phyloP scores from a whole-genome alignment of 2,888 invertebrate species.

The Drosophila yooni region DNA sequence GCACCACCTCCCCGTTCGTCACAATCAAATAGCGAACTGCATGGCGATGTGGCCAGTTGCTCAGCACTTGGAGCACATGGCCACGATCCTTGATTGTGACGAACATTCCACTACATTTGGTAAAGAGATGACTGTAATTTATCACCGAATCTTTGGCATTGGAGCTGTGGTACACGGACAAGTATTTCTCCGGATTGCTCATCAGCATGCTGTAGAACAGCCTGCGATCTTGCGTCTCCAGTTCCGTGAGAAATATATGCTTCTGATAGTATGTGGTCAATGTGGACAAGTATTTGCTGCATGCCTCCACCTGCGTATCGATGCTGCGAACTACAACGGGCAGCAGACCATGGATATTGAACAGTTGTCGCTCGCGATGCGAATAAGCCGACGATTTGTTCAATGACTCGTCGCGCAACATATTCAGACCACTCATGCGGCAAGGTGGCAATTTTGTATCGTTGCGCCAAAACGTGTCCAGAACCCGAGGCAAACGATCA shows the following conservation, averaged over 20 bases:
- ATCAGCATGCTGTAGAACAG: constrained; percentile 52
- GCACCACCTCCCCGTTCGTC: constrained; percentile 42
- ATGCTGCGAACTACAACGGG: constrained; percentile 32
- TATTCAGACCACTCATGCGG: constrained; percentile 6
- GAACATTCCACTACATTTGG: constrained; percentile 21
- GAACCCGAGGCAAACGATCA: constrained; percentile 28
- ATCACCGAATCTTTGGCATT: constrained; percentile 1
- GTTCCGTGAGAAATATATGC: constrained; percentile 23
- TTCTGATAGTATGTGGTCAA: neutral
- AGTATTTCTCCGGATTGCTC: constrained; percentile 28
- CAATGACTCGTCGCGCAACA: neutral
- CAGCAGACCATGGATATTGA: constrained; percentile 49
- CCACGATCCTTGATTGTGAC: constrained; percentile 60
- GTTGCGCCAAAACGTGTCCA: constrained; percentile 45
- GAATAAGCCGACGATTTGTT: constrained; percentile 47
- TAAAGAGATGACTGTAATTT: neutral
- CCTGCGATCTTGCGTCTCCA: constrained; percentile 21
- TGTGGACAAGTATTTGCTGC: neutral
- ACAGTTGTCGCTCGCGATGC: constrained; percentile 53
- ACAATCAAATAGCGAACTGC: constrained; percentile 49
- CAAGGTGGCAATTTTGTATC: neutral
- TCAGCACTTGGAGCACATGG: constrained; percentile 44
- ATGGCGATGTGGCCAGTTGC: constrained; percentile 52
- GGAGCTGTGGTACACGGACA: constrained; percentile 25
- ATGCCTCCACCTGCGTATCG: constrained; percentile 40